Base-by-base conservation (phyloP, 2,113 vertebrate genomes). In the Catagonus wagneri region DNA sequence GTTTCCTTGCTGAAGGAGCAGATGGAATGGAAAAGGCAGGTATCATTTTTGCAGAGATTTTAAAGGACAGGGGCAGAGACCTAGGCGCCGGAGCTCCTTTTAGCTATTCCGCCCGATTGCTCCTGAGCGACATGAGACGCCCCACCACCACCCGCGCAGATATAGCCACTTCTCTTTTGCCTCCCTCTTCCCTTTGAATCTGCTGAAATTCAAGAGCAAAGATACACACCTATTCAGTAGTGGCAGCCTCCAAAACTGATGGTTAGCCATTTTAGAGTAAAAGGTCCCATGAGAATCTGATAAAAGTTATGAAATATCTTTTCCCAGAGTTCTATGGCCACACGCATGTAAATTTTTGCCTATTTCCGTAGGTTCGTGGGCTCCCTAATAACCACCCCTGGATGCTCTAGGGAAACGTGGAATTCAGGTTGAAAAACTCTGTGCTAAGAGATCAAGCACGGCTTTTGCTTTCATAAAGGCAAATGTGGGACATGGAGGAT, bases 361-460 rank as follows among this genome's bases (percentile, higher is more conserved):
- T 92, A 58, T 75, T 94, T 92, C 11, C 22, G 44, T 39, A 86
- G 36, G 23, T 63, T 90, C 13, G 52, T 76, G 23, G n/a, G 60
- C 7, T 1, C 12, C 10, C 2, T 87, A n/a, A 44, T 78, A 19
- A 7, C 15, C 36, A 92, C 23, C 3, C 13, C 58, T 83, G 22
- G 36, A 16, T 89, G 11, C 44, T 95, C n/a, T 58, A 34, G 22
- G 44, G 54, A 6, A 87, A 68, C 34, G 65, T 44, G 23, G 19
- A 87, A 94, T 71, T 95, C 60, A 92, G 6, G 27, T 81, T 81
- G 93, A 79, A 39, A 66, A 72, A 69, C 36, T 56, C 15, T 93
- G 23, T 83, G 29, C 54, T 66, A 89, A 95, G 65, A 90, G 39
- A 50, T 85, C 50, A 93, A 44, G 13, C 7, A 56, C n/a, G 22